Evolutionary conservation across 2,797 vertebrate species (phyloP).

Genomic region (Pangasius mekongensis): DNA sequence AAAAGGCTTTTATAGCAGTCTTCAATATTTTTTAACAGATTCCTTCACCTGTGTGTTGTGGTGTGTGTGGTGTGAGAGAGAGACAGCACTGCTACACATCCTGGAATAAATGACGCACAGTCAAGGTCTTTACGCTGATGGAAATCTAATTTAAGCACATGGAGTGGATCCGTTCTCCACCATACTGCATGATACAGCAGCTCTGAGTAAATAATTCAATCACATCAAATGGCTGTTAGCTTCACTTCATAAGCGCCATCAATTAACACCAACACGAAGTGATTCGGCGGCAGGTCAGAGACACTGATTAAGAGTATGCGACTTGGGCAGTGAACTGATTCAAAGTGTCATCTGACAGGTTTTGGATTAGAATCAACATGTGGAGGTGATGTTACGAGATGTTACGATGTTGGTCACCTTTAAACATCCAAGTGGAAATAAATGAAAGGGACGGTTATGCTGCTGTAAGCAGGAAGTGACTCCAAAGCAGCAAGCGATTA

Average conservation of each 20-base stretch:
- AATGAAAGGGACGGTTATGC: not conserved
- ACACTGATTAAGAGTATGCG: conserved; percentile 14
- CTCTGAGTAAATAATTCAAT: conserved; percentile 64
- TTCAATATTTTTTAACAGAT: too few relatives aligned
- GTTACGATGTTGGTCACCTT: too few relatives aligned
- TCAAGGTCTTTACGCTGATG: conserved; percentile 43
- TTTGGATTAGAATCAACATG: not conserved
- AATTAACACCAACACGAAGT: conserved; percentile 63
- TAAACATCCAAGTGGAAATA: not conserved
- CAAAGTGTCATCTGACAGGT: not conserved
- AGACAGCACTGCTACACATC: conserved; percentile 22
- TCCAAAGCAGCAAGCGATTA: not conserved
- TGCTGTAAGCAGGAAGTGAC: not conserved
- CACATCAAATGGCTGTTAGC: conserved; percentile 67
- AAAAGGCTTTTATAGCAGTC: too few relatives aligned
- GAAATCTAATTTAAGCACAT: conserved; percentile 51
- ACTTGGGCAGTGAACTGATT: not conserved
- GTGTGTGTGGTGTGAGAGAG: not conserved
- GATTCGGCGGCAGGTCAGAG: conserved; percentile 33
- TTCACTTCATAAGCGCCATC: conserved; percentile 61
- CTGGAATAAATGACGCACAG: conserved; percentile 42
- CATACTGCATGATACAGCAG: conserved; percentile 52
- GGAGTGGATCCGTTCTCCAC: conserved; percentile 57
- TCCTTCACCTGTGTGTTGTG: too few relatives aligned
- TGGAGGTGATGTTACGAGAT: not conserved